phyloP scores from a whole-genome alignment of 2,888 invertebrate genomes.

The Nowickia ferox region DNA sequence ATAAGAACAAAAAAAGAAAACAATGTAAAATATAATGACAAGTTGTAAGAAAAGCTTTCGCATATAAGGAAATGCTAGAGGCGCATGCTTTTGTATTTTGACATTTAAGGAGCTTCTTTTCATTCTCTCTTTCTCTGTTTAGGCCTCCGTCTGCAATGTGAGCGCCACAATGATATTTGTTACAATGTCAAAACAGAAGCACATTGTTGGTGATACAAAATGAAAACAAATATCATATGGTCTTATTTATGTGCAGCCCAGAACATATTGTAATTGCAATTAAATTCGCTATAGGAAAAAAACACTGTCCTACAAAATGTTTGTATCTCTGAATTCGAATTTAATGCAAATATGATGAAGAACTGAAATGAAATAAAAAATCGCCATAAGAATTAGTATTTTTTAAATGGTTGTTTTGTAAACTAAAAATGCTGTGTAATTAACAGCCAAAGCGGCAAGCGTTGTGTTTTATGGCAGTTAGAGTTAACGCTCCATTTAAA shows the following conservation, averaged over 20 bases:
- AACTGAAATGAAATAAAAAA: too few species aligned
- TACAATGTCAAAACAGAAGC: conserved; percentile 51
- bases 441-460: too few species aligned
- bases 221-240: conserved; percentile 69
- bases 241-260: neutral
- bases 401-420: too few species aligned
- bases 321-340: neutral
- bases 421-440: too few species aligned
- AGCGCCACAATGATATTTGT: neutral
- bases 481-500: too few species aligned
- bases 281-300: neutral
- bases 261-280: conserved; percentile 26
- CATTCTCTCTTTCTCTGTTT: neutral
- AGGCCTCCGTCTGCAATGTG: conserved; percentile 43
- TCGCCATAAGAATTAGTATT: too few species aligned
- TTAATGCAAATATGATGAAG: too few species aligned
- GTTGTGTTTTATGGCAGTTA: too few species aligned
- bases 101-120: conserved; percentile 25
- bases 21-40: conserved; percentile 32
- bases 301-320: conserved; percentile 12
- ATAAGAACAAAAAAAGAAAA: conserved; percentile 20
- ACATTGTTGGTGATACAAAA: conserved; percentile 58
- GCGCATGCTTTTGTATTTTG: conserved; percentile 49
- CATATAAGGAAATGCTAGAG: conserved; percentile 27
- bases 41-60: conserved; percentile 50